Base-by-base conservation (phyloP, 2,888 invertebrate genomes). In the Exocentrus adspersus region DNA sequence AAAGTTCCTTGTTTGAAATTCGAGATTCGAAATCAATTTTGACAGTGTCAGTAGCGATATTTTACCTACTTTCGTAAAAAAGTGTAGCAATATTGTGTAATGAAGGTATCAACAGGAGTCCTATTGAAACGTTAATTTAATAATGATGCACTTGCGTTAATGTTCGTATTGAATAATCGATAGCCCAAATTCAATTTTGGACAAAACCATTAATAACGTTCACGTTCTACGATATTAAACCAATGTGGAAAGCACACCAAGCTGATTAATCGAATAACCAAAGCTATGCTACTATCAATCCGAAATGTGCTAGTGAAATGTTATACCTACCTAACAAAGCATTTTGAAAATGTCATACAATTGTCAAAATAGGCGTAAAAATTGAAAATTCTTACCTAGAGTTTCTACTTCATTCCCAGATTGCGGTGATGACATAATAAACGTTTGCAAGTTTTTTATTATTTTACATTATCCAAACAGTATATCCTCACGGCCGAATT, bases 401-500 rank as follows among this genome's bases (percentile, higher is more conserved):
- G 46, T 60, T 57, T 70, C 68, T 63, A 60, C 62, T 52, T 51
- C 66, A 62, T 57, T 66, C 51, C 66, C 60, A 56, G 68, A 56
- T 63, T 57, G 53, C 62, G 63, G 54, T 54, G 70, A 65, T 64
- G 66, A 62, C 70, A 70, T 70, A 37, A 52, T 64, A 62, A 51
- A 67, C 61, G 60, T 64, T 60, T 64, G 48, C 59, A 59, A 51
- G 58, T 64, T 50, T 37, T 52, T 17, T 56, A 57, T 51, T 69
- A 62, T 62, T 66, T 66, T 66, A 70, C 68, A 68, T 70, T 68
- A 58, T 70, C 62, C 64, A 63, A 68, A 70, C 62, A 64, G 66
- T 60, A 60, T 65, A 63, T 70, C 68, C 66, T 59, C 71, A 72
- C 74, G 66, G 64, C 62, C 68, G 65, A 73, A 73, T 72, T 71